Conservation (phyloP, 2,113 vertebrate genomes). For the Brevimyrus niger region DNA sequence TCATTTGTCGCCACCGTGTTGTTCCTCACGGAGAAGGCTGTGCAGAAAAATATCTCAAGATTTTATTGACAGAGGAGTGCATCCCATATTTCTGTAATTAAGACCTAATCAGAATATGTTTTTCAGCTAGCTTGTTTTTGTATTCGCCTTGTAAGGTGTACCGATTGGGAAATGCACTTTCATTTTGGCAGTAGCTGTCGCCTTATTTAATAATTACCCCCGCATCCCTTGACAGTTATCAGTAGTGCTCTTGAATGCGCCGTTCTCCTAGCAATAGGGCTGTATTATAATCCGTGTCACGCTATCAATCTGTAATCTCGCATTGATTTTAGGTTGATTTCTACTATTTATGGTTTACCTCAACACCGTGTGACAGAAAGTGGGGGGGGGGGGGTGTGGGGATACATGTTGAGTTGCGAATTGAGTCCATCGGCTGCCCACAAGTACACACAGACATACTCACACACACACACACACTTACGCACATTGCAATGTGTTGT, state of each 20-base stretch:
- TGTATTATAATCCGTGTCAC: not conserved
- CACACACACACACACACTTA: slow-evolving; percentile 4
- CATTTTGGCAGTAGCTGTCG: slow-evolving; percentile 3
- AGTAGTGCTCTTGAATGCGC: not conserved
- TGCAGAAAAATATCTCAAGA: slow-evolving; percentile 17
- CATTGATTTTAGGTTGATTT: not conserved
- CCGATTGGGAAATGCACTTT: not conserved
- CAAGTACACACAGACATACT: not conserved
- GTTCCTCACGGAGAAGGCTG: slow-evolving; percentile 17
- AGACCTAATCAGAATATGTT: slow-evolving; percentile 28
- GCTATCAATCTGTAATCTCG: not conserved
- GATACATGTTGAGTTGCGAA: slow-evolving; percentile 7
- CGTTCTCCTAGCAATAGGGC: not conserved
- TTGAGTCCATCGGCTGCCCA: slow-evolving; percentile 1
- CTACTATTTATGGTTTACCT: not conserved
- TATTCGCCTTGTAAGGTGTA: not conserved
- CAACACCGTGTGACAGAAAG: not conserved
- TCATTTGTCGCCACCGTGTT: not conserved
- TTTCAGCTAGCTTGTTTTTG: slow-evolving; percentile 10
- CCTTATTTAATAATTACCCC: slow-evolving; percentile 2
- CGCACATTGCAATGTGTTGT: not conserved
- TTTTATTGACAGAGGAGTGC: not conserved
- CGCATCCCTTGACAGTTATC: not conserved
- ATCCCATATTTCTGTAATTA: slow-evolving; percentile 27
- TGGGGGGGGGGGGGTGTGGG: not conserved